Evolutionary conservation across 2,113 vertebrate species (phyloP).

Genomic region (Phrynosoma platyrhinos): DNA sequence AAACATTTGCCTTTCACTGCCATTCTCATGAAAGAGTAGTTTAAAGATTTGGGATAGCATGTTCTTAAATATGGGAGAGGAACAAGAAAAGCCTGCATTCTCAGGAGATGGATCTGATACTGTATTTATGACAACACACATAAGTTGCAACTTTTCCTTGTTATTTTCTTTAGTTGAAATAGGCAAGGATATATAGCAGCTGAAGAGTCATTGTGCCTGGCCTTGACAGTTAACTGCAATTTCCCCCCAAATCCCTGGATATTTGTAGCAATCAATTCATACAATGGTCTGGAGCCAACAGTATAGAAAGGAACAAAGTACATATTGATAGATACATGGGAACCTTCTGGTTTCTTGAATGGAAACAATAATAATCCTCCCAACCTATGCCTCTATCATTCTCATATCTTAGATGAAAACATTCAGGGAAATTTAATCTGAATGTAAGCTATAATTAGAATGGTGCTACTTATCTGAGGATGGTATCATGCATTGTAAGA

Average conservation of each 20-base stretch:
- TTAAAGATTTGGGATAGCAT: background rate
- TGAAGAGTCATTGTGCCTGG: background rate
- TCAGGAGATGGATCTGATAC: background rate
- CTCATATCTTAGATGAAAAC: no score
- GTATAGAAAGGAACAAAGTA: background rate
- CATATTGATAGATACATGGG: background rate
- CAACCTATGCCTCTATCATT: no score
- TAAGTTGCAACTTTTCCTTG: background rate
- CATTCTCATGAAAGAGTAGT: background rate
- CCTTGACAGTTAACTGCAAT: background rate
- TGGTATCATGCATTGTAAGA: background rate
- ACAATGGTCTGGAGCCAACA: background rate
- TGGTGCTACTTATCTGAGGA: background rate
- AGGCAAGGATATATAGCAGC: background rate
- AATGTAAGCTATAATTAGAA: background rate
- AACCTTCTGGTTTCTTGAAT: background rate
- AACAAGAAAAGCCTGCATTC: background rate
- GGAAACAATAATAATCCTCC: no score
- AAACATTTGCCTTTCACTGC: no score
- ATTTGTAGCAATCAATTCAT: background rate
- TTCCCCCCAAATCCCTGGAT: background rate
- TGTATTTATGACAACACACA: background rate
- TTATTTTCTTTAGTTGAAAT: background rate
- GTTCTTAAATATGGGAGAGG: background rate
- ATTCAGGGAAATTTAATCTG: no score